phyloP scores from a whole-genome alignment of 2,797 vertebrate genomes.

The Tolypeutes matacus region DNA sequence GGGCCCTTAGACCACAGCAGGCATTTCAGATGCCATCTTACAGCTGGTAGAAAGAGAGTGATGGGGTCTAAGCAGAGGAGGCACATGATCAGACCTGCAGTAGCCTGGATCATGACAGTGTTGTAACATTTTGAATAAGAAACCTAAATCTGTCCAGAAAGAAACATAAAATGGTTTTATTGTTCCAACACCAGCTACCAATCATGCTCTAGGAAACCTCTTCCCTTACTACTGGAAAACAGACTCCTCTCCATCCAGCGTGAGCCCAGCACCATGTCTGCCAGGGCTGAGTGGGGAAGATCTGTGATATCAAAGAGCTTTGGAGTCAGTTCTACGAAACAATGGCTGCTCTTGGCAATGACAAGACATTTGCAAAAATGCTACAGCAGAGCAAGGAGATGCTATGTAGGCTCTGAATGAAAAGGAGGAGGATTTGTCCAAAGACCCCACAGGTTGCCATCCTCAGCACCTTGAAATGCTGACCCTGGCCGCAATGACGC shows the following conservation, averaged over 20 bases:
- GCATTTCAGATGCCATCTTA: not conserved
- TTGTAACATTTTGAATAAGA: not conserved
- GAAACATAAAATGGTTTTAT: not conserved
- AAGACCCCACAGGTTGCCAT: not conserved
- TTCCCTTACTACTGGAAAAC: not conserved
- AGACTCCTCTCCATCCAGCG: not conserved
- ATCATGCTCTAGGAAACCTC: not conserved
- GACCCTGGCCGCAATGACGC: not conserved
- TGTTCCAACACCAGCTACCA: not conserved
- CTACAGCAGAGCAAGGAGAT: too few relatives aligned
- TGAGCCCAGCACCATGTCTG: not conserved
- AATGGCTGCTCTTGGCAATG: not conserved
- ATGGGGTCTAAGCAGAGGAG: not conserved
- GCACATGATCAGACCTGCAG: not conserved
- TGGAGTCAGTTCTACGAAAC: not conserved
- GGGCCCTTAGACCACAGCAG: not conserved
- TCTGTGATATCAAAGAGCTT: not conserved
- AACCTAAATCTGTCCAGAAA: not conserved
- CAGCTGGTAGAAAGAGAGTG: not conserved
- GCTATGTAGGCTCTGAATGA: not conserved
- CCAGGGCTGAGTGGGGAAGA: not conserved
- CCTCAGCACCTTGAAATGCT: not conserved
- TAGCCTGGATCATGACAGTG: not conserved
- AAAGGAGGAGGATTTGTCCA: not conserved
- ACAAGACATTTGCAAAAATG: not conserved